Evolutionary conservation across 2,888 invertebrate genomes (phyloP).

Genomic region (Carterocephalus palaemon): DNA sequence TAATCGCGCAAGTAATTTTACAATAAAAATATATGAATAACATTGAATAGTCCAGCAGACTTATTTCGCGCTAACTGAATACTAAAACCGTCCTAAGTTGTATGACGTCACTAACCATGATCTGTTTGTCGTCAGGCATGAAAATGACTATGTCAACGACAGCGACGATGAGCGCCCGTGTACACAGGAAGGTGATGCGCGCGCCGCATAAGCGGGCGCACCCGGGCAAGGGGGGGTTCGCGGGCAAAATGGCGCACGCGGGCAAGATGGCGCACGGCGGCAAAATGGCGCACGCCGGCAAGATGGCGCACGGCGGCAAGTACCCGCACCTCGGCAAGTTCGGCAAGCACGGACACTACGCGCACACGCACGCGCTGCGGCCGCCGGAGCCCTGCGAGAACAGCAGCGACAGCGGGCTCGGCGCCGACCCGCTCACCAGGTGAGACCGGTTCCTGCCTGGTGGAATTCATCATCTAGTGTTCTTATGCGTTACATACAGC

Average conservation of each 20-base stretch:
- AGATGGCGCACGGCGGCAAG: slow-evolving; percentile 44
- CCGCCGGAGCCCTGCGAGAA: slow-evolving; percentile 86
- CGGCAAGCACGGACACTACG: slow-evolving; percentile 61
- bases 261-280: slow-evolving; percentile 62
- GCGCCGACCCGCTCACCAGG: slow-evolving; percentile 83
- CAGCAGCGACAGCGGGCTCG: slow-evolving; percentile 93
- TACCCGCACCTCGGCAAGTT: slow-evolving; percentile 60
- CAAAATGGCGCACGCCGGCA: slow-evolving; percentile 51
- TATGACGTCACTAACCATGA: slow-evolving; percentile 35
- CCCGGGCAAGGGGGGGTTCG: slow-evolving; percentile 66
- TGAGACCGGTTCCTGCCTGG: slow-evolving; percentile 37
- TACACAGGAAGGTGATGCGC: slow-evolving; percentile 83
- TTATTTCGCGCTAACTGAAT: not conserved
- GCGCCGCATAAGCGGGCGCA: slow-evolving; percentile 81
- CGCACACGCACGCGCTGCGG: slow-evolving; percentile 69
- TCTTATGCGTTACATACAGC: no score
- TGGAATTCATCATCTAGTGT: slow-evolving; percentile 9
- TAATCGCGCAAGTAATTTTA: no score
- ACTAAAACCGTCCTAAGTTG: not conserved
- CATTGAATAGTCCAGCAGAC: no score
- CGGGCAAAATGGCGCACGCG: slow-evolving; percentile 72
- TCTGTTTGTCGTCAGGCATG: slow-evolving; percentile 79
- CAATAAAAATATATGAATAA: no score
- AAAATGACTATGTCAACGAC: slow-evolving; percentile 86
- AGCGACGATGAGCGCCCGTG: slow-evolving; percentile 82